Percentiles rank a stretch among this genome's conserved stretches.
Evolutionary conservation across 2,113 vertebrate species (phyloP).

Genomic region (Coptodon bakossiorum): DNA sequence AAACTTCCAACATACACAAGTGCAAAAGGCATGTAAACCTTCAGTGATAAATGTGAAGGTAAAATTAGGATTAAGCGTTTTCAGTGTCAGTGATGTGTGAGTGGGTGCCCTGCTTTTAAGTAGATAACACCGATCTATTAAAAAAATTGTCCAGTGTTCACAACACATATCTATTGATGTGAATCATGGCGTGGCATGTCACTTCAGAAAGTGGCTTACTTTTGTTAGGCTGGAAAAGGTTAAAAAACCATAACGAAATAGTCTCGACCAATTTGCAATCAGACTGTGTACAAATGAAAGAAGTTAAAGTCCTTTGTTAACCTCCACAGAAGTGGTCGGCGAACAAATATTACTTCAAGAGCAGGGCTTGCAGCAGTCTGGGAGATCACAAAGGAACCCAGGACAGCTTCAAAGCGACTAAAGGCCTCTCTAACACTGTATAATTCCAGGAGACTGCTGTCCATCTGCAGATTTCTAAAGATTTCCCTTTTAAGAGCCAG

Average conservation of each 20-base stretch:
- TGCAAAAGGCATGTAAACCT: background rate
- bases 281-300: background rate
- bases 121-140: background rate
- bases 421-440: background rate
- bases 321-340: background rate
- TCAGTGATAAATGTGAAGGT: background rate
- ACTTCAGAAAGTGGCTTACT: background rate
- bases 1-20: background rate
- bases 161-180: background rate
- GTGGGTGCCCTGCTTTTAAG: background rate
- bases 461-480: background rate
- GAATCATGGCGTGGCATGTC: background rate
- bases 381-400: background rate
- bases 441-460: background rate
- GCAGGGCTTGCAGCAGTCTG: background rate
- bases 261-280: background rate
- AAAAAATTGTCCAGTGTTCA: fast-evolving
- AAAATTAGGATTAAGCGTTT: background rate
- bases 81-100: background rate
- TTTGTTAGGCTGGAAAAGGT: background rate
- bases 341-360: background rate
- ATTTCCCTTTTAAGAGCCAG: background rate
- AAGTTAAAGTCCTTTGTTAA: background rate
- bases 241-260: background rate
- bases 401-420: background rate